Base-by-base conservation (phyloP, 2,888 invertebrate genomes). In the Fabriciana adippe region DNA sequence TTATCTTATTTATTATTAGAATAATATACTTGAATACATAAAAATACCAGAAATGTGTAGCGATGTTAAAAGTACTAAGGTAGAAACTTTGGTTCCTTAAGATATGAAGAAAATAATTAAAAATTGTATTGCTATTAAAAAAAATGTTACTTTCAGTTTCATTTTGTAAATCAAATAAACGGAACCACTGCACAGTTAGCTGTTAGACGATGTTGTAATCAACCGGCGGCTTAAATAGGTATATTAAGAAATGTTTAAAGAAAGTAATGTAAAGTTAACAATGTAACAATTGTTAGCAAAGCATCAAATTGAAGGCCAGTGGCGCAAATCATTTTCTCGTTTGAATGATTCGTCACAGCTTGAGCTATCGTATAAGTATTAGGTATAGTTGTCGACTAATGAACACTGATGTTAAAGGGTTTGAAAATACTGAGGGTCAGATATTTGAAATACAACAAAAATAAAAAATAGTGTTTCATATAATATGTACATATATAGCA, bases 271-370 rank as follows among this genome's bases (percentile, higher is more conserved):
- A 31, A 51, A 59, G 41, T 60, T 55, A 16, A 54, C 60, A 66
- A 54, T 35, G 47, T 48, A 60, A 45, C 6, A 57, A 41, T 56
- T 53, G 60, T 60, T 60, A 60, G 54, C 62, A 62, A 67, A 62
- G 61, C 61, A 62, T 68, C 55, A 51, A 54, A 61, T 18, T 31
- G 63, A 71, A 71, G 71, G 69, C 48, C 65, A 51, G 47, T 71
- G 64, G 62, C 67, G 67, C 55, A 69, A 70, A 54, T 48, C 41
- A 65, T 69, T 71, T 69, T 71, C 69, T 71, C 62, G 62, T 61
- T 59, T 55, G 55, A 47, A 21, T 41, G 50, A 71, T 69, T 63
- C 51, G 67, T 54, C 69, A 60, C 55, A 65, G 71, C 65, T 55
- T 53, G 18, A 59, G 16, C 66, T 56, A 53, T 62, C 63, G 51